Evolutionary conservation across 1,140 invertebrate species (phyloP), one percentile per base, ranked within the genome.

Genomic region (Cotesia glomerata): DNA sequence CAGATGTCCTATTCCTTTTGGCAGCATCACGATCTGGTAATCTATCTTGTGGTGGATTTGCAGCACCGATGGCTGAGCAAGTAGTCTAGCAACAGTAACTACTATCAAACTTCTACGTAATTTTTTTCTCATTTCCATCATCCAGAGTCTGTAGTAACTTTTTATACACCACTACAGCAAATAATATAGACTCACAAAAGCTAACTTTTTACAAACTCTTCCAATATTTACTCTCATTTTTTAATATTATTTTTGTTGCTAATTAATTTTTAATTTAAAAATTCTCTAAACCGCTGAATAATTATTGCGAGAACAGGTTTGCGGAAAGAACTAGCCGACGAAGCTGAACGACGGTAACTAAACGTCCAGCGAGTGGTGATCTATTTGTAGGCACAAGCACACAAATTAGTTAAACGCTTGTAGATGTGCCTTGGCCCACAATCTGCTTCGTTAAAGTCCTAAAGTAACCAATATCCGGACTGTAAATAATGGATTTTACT

Each of bases 1-100:
- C 74, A 75, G 74, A 75, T 75, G 74, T 75, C 71, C 71, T 72
- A 52, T 66, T 72, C 51, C 70, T 63, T 72, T 72, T 66, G 49
- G 62, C 63, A 72, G 39, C 63, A 72, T 36, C 62, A 59, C 63
- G 62, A 64, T 61, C 61, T 54, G 8, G 32, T 62, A 72, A 72
- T 72, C 63, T 72, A 72, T 65, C 62, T 63, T 16, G 51, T 66
- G 62, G 54, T 72, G 51, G 54, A 69, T 58, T 69, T 64, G 52
- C 56, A 51, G 7, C 39, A 11, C 5, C 11, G 39, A 45, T 45
- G 39, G 11, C 39, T 45, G 39, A 45, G 32, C 45, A 2, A 52
- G 49, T 13, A 32, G 5, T 13, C 26, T 49, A 16, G 64, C 13
- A 56, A 62, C 32, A 32, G 16, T 45, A 45, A 45, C 39, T 5